A percentile compares a stretch with the other conserved stretches of the same genome.
Evolutionary conservation across 2,888 invertebrate species (phyloP).

Genomic region (Drosophila mercatorum): DNA sequence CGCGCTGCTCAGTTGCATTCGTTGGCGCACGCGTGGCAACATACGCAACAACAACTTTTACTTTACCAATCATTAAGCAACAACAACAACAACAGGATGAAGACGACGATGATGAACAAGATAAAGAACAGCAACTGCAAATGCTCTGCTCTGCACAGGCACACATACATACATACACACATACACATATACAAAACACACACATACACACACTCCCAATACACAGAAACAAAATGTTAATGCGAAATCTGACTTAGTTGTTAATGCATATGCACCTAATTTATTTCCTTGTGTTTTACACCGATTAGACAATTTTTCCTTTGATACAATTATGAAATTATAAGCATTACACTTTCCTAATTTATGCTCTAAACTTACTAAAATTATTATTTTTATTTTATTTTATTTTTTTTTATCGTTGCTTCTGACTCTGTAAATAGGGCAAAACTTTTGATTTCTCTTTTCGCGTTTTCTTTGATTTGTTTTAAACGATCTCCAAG

Average conservation of each 20-base stretch:
- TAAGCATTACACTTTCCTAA: conserved; percentile 47
- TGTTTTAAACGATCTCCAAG: conserved; percentile 51
- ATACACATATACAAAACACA: conserved; percentile 18
- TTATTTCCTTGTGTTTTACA: conserved; percentile 75
- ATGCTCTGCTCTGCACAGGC: conserved; percentile 36
- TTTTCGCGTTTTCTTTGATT: conserved; percentile 6
- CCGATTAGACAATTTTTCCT: conserved; percentile 73
- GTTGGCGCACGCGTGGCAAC: conserved; percentile 75
- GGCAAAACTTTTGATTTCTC: conserved; percentile 32
- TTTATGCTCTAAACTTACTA: conserved; percentile 25
- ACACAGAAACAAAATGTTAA: conserved; percentile 49
- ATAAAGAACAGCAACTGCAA: conserved; percentile 58
- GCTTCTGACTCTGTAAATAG: conserved; percentile 46
- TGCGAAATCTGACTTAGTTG: conserved; percentile 63
- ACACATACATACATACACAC: conserved; percentile 11
- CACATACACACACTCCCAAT: conserved; percentile 14
- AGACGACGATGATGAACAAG: not conserved
- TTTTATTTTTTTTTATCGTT: conserved; percentile 5
- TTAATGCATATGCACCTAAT: conserved; percentile 62
- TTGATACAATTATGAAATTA: conserved; percentile 69
- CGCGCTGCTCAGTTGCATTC: conserved; percentile 73
- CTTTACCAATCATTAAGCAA: conserved; percentile 70
- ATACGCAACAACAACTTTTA: conserved; percentile 73
- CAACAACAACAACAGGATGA: conserved; percentile 40
- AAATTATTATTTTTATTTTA: conserved; percentile 13